Conservation (phyloP, 2,113 vertebrate genomes). For the Atlantisia rogersi region DNA sequence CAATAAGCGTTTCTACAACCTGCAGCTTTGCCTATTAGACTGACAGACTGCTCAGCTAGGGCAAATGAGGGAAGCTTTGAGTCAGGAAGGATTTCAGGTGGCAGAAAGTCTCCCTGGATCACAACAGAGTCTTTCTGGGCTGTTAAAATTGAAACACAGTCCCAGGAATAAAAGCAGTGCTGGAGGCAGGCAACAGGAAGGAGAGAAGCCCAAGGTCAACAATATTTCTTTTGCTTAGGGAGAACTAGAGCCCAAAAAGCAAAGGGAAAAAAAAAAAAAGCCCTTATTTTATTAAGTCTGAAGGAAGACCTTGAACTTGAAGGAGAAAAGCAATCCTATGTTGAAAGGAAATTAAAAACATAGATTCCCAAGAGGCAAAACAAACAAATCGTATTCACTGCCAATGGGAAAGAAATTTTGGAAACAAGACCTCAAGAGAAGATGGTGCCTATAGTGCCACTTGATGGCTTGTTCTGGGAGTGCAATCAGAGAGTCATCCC, state of each 20-base stretch:
- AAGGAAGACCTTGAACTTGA: neutral
- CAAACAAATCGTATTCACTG: neutral
- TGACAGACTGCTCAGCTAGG: neutral
- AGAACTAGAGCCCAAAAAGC: neutral
- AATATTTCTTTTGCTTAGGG: neutral
- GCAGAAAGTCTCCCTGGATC: neutral
- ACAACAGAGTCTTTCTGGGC: neutral
- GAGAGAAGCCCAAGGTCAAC: constrained; percentile 3
- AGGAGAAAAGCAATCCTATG: neutral
- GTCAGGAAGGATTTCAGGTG: neutral
- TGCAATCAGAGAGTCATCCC: neutral
- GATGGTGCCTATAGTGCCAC: constrained; percentile 11
- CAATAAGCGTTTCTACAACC: neutral
- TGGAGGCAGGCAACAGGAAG: neutral
- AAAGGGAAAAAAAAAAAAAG: neutral
- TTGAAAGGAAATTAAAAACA: constrained; percentile 29
- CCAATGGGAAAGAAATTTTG: neutral
- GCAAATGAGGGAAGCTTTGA: neutral
- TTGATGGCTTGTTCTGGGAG: constrained; percentile 10
- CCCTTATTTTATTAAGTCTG: neutral
- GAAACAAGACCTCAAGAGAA: neutral
- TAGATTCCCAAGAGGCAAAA: neutral
- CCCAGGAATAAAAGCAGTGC: constrained; percentile 7
- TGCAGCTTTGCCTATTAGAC: neutral
- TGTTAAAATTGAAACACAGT: neutral